Evolutionary conservation across 2,113 vertebrate species (phyloP).

Genomic region (Rostratula benghalensis): DNA sequence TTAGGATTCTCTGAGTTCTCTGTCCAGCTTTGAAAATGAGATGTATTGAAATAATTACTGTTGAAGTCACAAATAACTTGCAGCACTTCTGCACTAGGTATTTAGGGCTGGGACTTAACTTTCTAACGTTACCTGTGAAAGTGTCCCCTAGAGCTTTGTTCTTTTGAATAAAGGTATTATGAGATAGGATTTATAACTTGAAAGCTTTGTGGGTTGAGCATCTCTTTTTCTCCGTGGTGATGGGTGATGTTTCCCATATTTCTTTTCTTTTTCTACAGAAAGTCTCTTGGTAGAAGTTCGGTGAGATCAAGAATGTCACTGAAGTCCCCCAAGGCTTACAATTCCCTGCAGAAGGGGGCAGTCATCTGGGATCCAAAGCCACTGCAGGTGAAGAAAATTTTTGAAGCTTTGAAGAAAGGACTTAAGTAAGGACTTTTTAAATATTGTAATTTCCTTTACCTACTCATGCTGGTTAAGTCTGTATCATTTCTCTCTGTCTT

Average conservation of each 20-base stretch:
- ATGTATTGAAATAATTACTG: not conserved
- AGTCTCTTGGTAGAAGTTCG: constrained; percentile 77
- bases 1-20: not conserved
- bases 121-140: not conserved
- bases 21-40: not conserved
- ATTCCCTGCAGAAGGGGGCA: constrained; percentile 74
- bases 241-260: not conserved
- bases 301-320: constrained; percentile 78
- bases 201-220: not conserved
- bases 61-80: not conserved
- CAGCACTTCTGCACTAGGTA: not conserved
- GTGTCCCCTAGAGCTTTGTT: not conserved
- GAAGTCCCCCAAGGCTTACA: constrained; percentile 78
- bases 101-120: not conserved
- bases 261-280: constrained; percentile 50
- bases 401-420: constrained; percentile 88
- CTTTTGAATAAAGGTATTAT: accelerated
- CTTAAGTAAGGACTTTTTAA: constrained; percentile 82
- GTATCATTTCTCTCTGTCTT: not conserved
- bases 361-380: constrained; percentile 81
- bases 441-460: not conserved
- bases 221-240: not conserved
- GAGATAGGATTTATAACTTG: accelerated
- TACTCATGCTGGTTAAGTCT: not conserved
- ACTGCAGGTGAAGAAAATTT: constrained; percentile 89